These are phyloP conservation scores for Meganola albula DNA, from an alignment of 2,888 invertebrate species.

Conservation along the genomic window DNA sequence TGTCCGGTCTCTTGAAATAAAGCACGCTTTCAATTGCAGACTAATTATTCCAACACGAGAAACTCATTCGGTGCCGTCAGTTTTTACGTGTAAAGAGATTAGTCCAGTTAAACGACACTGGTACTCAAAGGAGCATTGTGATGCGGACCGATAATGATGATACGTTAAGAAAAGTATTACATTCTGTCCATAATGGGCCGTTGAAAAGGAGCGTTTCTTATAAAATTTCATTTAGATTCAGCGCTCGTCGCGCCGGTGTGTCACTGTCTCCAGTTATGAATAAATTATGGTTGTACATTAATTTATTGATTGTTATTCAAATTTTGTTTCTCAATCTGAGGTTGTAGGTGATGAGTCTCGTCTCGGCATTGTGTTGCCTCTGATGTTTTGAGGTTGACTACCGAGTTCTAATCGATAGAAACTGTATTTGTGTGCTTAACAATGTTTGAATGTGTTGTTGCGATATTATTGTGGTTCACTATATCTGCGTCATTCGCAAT, in stretches of 20 bases:
- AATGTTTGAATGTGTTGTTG: slow-evolving; percentile 32
- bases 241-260: slow-evolving; percentile 59
- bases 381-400: slow-evolving; percentile 56
- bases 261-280: slow-evolving; percentile 65
- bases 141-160: slow-evolving; percentile 66
- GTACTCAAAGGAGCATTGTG: slow-evolving; percentile 65
- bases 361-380: slow-evolving; percentile 53
- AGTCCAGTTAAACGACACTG: slow-evolving; percentile 67
- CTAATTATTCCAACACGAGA: slow-evolving; percentile 77
- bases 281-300: slow-evolving; percentile 72
- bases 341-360: slow-evolving; percentile 69
- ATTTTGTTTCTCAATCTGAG: slow-evolving; percentile 75
- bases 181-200: slow-evolving; percentile 59
- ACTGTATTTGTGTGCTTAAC: slow-evolving; percentile 49
- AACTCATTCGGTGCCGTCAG: slow-evolving; percentile 69
- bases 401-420: slow-evolving; percentile 41
- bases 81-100: slow-evolving; percentile 75
- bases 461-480: slow-evolving; percentile 32
- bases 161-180: slow-evolving; percentile 70
- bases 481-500: slow-evolving; percentile 42
- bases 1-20: slow-evolving; percentile 71
- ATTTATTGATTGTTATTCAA: slow-evolving; percentile 78
- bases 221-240: slow-evolving; percentile 75
- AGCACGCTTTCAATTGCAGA: slow-evolving; percentile 76
- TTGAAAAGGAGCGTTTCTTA: slow-evolving; percentile 68